These are phyloP conservation scores for Takifugu bimaculatus DNA, from an alignment of 2,113 vertebrate species.

Conservation along the genomic window DNA sequence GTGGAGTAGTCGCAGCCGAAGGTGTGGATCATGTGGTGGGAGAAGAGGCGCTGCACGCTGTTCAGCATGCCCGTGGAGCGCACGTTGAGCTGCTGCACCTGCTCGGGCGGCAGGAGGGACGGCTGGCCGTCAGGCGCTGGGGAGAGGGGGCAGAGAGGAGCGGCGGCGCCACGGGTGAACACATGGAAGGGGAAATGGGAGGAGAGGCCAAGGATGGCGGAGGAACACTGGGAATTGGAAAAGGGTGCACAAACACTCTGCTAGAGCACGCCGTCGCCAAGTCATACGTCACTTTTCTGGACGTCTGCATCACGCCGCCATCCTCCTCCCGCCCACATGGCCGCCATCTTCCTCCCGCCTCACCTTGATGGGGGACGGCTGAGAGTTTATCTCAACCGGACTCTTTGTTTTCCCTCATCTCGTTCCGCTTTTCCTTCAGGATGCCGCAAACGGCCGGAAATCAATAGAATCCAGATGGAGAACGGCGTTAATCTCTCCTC, in stretches of 20 bases:
- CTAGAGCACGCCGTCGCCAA: conserved; percentile 7
- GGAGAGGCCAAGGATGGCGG: conserved; percentile 5
- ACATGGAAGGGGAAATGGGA: conserved; percentile 6
- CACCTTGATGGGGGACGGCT: conserved; percentile 6
- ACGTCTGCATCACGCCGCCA: conserved; percentile 26
- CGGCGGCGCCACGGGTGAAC: not conserved
- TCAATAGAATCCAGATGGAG: no score
- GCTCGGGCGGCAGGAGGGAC: conserved; percentile 85
- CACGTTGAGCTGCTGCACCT: conserved; percentile 87
- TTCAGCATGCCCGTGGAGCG: conserved; percentile 92
- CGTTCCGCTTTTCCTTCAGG: no score
- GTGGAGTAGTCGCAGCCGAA: conserved; percentile 97
- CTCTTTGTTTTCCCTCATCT: not conserved
- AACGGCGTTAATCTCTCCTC: not conserved
- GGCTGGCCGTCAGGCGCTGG: conserved; percentile 88
- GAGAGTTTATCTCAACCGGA: conserved; percentile 14
- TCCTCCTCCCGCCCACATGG: not conserved
- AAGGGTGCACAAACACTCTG: conserved; percentile 8
- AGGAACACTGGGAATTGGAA: conserved; percentile 13
- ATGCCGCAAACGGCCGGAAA: no score
- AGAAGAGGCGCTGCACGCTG: conserved; percentile 92
- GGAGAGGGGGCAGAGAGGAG: not conserved
- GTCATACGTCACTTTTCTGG: conserved; percentile 23
- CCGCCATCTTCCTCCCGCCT: conserved; percentile 13
- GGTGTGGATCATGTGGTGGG: conserved; percentile 93